Evolutionary conservation across 2,797 vertebrate species (phyloP).

Genomic region (Anabacerthia variegaticeps): DNA sequence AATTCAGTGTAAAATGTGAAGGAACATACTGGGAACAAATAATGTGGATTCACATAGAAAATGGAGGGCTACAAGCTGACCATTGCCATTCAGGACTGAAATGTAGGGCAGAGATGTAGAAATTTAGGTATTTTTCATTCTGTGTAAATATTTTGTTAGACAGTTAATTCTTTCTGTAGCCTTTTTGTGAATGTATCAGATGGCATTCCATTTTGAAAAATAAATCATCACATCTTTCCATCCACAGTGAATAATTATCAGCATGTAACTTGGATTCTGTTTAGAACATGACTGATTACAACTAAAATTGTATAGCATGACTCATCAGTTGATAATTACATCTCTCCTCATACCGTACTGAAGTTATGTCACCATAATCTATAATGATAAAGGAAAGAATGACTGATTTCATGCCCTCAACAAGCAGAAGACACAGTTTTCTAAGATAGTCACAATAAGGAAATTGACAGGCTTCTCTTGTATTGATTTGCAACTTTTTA

Average conservation of each 20-base stretch:
- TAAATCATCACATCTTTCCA: conserved; percentile 44
- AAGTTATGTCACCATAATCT: conserved; percentile 42
- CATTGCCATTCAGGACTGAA: not conserved
- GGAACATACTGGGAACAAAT: not conserved
- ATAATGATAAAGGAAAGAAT: conserved; percentile 22
- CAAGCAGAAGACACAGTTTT: conserved; percentile 17
- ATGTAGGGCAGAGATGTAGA: not conserved
- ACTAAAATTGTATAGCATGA: conserved; percentile 36
- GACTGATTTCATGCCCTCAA: conserved; percentile 26
- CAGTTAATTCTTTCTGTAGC: conserved; percentile 16
- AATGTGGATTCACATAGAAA: rapidly evolving
- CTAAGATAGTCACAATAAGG: conserved; percentile 41
- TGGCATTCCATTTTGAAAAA: conserved; percentile 50
- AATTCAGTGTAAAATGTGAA: not conserved
- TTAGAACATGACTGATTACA: conserved; percentile 62
- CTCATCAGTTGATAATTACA: conserved; percentile 56
- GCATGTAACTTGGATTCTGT: conserved; percentile 19
- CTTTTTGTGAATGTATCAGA: conserved; percentile 25
- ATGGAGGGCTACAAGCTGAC: not conserved
- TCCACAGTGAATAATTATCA: conserved; percentile 50
- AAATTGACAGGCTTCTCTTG: conserved; percentile 31
- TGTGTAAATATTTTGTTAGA: not conserved
- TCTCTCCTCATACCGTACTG: conserved; percentile 1
- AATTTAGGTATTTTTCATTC: not conserved
- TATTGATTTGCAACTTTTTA: conserved; percentile 27